These are phyloP conservation scores for Epistrophella euchroma DNA, from an alignment of 2,888 invertebrate species.

Conservation along the genomic window DNA sequence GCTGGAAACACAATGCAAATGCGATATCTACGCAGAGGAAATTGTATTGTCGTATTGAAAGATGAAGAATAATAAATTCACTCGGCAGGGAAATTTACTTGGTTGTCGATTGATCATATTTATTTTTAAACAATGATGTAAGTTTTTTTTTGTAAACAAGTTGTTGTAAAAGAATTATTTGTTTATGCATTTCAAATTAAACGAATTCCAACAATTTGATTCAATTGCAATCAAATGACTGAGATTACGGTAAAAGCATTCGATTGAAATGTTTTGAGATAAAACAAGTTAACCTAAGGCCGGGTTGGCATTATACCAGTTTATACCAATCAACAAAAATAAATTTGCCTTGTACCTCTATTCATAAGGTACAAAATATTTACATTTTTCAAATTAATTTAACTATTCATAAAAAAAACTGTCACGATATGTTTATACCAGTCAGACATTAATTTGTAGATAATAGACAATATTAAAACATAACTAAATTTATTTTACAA, in stretches of 20 bases:
- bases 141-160: conserved; percentile 23
- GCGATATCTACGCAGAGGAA: neutral
- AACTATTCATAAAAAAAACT: too few relatives aligned
- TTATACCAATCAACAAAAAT: too few relatives aligned
- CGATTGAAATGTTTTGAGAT: neutral
- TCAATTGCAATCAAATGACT: neutral
- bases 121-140: conserved; percentile 52
- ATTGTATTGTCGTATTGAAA: neutral
- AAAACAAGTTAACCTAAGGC: neutral
- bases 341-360: too few relatives aligned
- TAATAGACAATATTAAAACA: too few relatives aligned
- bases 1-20: conserved; percentile 58
- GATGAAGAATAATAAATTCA: neutral
- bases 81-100: neutral
- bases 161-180: conserved; percentile 10
- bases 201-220: neutral
- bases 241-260: neutral
- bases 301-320: too few relatives aligned
- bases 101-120: conserved; percentile 16
- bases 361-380: too few relatives aligned
- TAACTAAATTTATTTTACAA: too few relatives aligned
- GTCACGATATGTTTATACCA: too few relatives aligned
- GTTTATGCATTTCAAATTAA: conserved; percentile 9
- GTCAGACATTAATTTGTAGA: too few relatives aligned
- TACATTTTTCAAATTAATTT: too few relatives aligned